Evolutionary conservation across 2,113 vertebrate genomes (phyloP).

Genomic region (Promerops cafer): DNA sequence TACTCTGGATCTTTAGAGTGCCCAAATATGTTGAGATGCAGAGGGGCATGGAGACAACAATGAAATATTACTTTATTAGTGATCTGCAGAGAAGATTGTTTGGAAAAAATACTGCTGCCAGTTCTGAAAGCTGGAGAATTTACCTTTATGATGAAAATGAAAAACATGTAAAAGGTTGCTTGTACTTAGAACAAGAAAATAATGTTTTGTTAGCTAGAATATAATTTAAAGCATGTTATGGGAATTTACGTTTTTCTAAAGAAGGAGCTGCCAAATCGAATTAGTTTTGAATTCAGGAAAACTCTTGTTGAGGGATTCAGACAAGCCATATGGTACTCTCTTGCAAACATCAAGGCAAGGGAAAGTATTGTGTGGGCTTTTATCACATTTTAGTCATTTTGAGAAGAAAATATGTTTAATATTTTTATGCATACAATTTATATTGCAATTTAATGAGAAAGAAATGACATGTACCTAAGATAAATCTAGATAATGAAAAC

Average conservation of each 20-base stretch:
- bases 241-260: neutral
- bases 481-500: constrained; percentile 15
- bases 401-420: constrained; percentile 41
- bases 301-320: neutral
- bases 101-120: neutral
- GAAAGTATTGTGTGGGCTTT: constrained; percentile 15
- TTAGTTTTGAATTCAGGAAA: neutral
- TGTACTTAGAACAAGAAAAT: neutral
- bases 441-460: neutral
- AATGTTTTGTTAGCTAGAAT: neutral
- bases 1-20: neutral
- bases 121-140: neutral
- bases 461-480: neutral
- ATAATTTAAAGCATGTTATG: neutral
- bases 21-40: neutral
- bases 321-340: constrained; percentile 13
- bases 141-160: neutral
- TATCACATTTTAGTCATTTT: constrained; percentile 54
- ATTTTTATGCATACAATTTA: neutral
- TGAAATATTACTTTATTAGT: neutral
- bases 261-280: constrained; percentile 4
- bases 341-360: neutral
- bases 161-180: neutral
- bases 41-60: neutral
- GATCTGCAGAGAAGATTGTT: neutral